These are phyloP conservation scores for Astropecten irregularis DNA, from an alignment of 53 echinoderm and acorn worm genomes.

Conservation along the genomic window DNA sequence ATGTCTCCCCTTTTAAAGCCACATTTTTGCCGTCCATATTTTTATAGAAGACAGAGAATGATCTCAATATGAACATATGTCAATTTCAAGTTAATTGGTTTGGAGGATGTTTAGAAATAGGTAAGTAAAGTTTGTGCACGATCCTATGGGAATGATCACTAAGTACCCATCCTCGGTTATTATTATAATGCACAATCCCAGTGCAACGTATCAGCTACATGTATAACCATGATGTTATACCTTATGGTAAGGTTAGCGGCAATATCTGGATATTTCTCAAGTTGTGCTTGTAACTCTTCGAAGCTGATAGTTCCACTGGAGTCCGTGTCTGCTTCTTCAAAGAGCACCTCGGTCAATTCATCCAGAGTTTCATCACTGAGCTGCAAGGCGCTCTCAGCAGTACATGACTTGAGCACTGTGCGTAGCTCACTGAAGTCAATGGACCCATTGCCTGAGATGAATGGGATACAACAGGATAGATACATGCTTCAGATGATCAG, in stretches of 20 bases:
- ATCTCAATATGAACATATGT: no score
- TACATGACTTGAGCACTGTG: conserved; percentile 83
- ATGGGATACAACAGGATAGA: no score
- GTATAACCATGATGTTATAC: conserved; percentile 51
- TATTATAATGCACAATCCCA: no score
- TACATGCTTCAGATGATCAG: no score
- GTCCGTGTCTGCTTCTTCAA: conserved; percentile 81
- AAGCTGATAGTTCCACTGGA: conserved; percentile 74
- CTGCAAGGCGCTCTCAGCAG: conserved; percentile 81
- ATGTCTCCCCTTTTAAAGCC: neutral
- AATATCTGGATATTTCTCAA: conserved; percentile 80
- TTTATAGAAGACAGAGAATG: no score
- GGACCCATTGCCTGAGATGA: conserved; percentile 74
- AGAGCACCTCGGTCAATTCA: conserved; percentile 80
- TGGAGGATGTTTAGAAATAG: no score
- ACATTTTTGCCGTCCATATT: no score
- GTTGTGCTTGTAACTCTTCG: conserved; percentile 72
- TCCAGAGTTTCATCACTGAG: conserved; percentile 74
- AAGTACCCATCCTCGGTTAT: no score
- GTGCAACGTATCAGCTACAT: neutral
- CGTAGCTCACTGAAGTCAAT: conserved; percentile 83
- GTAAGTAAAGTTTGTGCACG: no score
- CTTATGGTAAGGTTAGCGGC: conserved; percentile 84
- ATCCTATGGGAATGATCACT: no score
- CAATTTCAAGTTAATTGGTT: no score